Percentiles rank a stretch among this genome's conserved stretches.
Evolutionary conservation across 37 sponge, comb jelly and placozoan species (phyloP).

Genomic region (Spongilla lacustris): DNA sequence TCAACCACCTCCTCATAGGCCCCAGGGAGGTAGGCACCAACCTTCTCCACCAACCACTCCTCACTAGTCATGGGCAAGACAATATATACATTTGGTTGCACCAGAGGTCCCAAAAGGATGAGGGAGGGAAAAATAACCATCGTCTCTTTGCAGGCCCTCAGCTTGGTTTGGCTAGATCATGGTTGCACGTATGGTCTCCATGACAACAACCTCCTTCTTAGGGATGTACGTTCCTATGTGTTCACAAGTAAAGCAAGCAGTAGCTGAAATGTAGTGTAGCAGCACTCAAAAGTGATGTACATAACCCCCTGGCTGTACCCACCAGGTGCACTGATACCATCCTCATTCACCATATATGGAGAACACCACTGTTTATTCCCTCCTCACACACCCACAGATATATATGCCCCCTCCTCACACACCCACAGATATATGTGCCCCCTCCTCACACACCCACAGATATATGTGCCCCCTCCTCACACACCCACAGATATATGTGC

Average conservation of each 20-base stretch:
- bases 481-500: too few relatives aligned
- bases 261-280: too few relatives aligned
- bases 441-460: too few relatives aligned
- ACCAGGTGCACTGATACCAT: not conserved
- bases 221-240: slow-evolving; percentile 97
- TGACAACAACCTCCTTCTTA: slow-evolving; percentile 92
- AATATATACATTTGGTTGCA: too few relatives aligned
- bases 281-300: not conserved
- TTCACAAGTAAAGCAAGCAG: not conserved
- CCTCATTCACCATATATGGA: too few relatives aligned
- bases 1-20: slow-evolving; percentile 99
- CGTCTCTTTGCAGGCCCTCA: slow-evolving; percentile 96
- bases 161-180: slow-evolving; percentile 98
- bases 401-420: too few relatives aligned
- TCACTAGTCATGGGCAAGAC: slow-evolving; percentile 88
- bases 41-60: slow-evolving; percentile 98
- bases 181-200: slow-evolving; percentile 95
- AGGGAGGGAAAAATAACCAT: slow-evolving; percentile 32
- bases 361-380: too few relatives aligned
- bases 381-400: too few relatives aligned
- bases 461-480: too few relatives aligned
- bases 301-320: not conserved
- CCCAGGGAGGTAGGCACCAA: slow-evolving; percentile 99
- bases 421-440: too few relatives aligned
- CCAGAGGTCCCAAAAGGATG: too few relatives aligned